Percentiles rank a stretch among this genome's conserved stretches.
These are phyloP conservation scores for Homarus gammarus DNA, from an alignment of 2,888 invertebrate genomes.

Conservation along the genomic window DNA sequence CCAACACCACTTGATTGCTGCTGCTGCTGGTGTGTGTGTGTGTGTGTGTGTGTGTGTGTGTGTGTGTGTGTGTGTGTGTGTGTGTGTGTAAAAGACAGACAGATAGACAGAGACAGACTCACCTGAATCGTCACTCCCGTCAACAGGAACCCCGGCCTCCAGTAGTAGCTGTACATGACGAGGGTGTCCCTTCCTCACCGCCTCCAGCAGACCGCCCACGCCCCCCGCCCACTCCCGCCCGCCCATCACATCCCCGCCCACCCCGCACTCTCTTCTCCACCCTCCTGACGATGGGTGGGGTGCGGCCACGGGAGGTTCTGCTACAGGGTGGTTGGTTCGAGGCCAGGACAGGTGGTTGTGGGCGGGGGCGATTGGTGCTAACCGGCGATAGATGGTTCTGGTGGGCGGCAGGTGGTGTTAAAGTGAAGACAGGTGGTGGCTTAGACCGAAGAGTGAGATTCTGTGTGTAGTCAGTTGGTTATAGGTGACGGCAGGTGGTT, in stretches of 20 bases:
- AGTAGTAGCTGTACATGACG: constrained; percentile 50
- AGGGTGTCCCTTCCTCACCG: constrained; percentile 45
- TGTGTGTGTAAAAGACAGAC: not conserved
- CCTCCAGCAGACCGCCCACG: constrained; percentile 46
- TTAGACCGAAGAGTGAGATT: too few species aligned
- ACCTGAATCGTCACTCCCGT: constrained; percentile 39
- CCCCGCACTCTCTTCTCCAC: not conserved
- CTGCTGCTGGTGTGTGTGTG: not conserved
- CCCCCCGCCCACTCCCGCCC: constrained; percentile 29
- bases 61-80: constrained; percentile 13
- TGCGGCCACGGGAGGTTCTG: not conserved
- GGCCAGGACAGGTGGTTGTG: not conserved
- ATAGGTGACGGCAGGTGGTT: not conserved
- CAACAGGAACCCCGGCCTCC: constrained; percentile 54
- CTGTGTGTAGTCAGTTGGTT: not conserved
- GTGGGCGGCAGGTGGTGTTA: not conserved
- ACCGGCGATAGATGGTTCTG: not conserved
- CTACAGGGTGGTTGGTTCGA: not conserved
- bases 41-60: constrained; percentile 38
- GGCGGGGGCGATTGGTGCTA: too few species aligned
- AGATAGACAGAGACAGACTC: not conserved
- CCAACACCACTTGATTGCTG: not conserved
- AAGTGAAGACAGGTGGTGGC: too few species aligned
- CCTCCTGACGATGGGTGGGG: not conserved
- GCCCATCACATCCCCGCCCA: constrained; percentile 36